Base-by-base conservation (phyloP, 2,888 invertebrate genomes). In the Pollenia labialis region DNA sequence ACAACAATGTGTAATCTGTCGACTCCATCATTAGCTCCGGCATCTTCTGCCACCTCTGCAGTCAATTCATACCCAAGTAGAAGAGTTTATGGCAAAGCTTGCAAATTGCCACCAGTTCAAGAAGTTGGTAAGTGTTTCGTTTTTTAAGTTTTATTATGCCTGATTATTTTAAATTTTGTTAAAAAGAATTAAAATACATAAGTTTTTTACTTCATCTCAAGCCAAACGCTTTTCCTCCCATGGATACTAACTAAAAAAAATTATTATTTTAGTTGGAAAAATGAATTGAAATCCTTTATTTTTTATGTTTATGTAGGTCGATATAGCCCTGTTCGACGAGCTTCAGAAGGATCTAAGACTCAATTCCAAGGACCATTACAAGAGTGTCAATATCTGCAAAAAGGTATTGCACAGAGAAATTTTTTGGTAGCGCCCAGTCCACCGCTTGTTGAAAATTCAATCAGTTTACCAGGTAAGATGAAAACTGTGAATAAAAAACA, bases 241-340 rank as follows among this genome's bases (percentile, higher is more conserved):
- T 58, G 16, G 54, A 54, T 68, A 52, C 44, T 64, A 52, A 40
- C 8, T 18, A 48, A 6, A 4, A 48, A 2, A 58, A 10, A 46
- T n/a, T n/a, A 32, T 56, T 14, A n/a, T 14, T 10, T 14, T 10
- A 40, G n/a, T 18, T 50, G 23, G 58, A 7, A 42, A 44, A 64
- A 18, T 2, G 12, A 44, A 32, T 44, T 14, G 0, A 10, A 32
- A 40, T 60, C 44, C 2, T 11, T 62, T 18, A 71, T 71, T 56
- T 64, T 64, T 48, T 56, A n/a, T 52, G 48, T 74, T 69, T 44
- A 56, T 60, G 56, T 89, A 93, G 93, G 93, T 90, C 93, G 98
- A 23, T 98, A 97, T 92, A 98, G 98, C 88, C 98, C 98, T 0
- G 98, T 98, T 14, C 95, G 99, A 1, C 95, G 98, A 88, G 98